Conservation (phyloP, 2,797 vertebrate species). For the Moxostoma hubbsi region DNA sequence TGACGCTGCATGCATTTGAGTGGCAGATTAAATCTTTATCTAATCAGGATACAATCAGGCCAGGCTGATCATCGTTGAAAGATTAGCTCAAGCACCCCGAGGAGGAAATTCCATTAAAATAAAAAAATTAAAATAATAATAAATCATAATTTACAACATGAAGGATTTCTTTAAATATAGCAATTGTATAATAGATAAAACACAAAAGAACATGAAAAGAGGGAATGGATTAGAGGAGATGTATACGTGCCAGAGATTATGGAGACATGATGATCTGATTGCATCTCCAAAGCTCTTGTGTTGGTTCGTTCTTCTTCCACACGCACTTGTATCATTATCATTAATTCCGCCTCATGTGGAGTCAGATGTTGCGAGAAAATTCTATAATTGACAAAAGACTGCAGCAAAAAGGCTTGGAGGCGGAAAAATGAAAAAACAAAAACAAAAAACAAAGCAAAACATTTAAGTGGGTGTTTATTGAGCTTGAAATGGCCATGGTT, state of each 20-base stretch:
- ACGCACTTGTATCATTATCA: constrained; percentile 17
- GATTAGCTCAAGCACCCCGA: constrained; percentile 69
- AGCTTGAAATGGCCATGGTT: constrained; percentile 28
- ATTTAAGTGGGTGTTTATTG: constrained; percentile 41
- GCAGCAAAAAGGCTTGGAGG: constrained; percentile 2
- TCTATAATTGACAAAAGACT: constrained; percentile 36
- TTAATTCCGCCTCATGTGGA: constrained; percentile 46
- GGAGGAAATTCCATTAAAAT: constrained; percentile 70
- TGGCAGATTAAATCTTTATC: constrained; percentile 76
- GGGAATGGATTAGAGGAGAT: constrained; percentile 2
- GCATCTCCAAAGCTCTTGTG: background rate
- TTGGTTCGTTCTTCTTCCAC: constrained; percentile 6
- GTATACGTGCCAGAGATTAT: constrained; percentile 27
- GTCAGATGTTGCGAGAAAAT: constrained; percentile 44
- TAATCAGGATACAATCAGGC: constrained; percentile 76
- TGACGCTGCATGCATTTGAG: constrained; percentile 64
- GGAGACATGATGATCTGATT: constrained; percentile 10
- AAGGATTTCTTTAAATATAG: background rate
- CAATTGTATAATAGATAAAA: background rate
- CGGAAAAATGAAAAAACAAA: constrained; percentile 2
- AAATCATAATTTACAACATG: background rate
- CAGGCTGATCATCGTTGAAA: constrained; percentile 72
- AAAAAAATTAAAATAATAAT: too few relatives aligned
- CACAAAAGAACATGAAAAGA: background rate
- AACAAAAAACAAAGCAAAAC: constrained; percentile 12